Evolutionary conservation across 2,797 vertebrate species (phyloP).

Genomic region (Molossus molossus): DNA sequence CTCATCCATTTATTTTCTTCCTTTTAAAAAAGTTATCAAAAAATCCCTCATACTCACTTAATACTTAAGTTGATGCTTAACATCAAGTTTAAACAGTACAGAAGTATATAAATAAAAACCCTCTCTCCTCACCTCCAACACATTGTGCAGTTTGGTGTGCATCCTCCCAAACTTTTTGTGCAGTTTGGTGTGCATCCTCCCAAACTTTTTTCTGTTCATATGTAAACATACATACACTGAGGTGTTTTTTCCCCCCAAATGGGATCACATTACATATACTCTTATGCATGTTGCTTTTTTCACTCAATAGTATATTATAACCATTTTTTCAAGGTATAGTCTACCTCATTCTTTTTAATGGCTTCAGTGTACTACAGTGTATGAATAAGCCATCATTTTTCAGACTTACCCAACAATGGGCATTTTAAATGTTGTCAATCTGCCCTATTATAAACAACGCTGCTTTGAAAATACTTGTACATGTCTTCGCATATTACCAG

Average conservation of each 20-base stretch:
- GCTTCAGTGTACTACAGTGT: background rate
- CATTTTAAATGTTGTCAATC: conserved; percentile 57
- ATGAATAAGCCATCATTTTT: conserved; percentile 55
- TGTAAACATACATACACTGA: background rate
- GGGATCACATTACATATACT: background rate
- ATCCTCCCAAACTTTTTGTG: no score
- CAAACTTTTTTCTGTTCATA: background rate
- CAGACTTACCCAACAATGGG: conserved; percentile 26
- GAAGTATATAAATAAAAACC: background rate
- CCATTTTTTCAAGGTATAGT: conserved; percentile 41
- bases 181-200: background rate
- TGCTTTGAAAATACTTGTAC: conserved; percentile 42
- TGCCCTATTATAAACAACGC: conserved; percentile 16
- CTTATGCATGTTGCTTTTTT: background rate
- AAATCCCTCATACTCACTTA: background rate
- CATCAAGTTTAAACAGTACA: conserved; percentile 15
- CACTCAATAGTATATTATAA: conserved; percentile 9
- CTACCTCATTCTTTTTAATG: conserved; percentile 42
- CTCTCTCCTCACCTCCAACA: background rate
- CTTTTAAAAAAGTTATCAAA: background rate
- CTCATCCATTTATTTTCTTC: conserved; percentile 11
- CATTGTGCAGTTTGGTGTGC: background rate
- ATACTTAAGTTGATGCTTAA: background rate
- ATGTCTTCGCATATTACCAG: conserved; percentile 7
- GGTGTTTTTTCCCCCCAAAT: background rate